Evolutionary conservation across 2,113 vertebrate genomes (phyloP).

Genomic region (Phaethon lepturus): DNA sequence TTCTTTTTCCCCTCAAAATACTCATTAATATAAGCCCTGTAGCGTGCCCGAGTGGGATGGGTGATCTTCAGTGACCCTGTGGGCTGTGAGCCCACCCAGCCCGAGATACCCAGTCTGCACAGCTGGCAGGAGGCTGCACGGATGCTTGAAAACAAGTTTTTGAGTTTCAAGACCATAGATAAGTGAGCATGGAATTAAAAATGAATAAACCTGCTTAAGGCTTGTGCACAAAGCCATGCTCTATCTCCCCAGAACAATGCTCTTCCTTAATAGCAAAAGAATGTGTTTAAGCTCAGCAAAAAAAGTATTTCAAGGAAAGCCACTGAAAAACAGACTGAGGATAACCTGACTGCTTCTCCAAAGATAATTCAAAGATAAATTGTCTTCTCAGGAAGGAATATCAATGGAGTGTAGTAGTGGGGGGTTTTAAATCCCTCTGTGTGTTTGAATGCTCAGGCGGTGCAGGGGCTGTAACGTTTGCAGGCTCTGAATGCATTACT

Average conservation of each 20-base stretch:
- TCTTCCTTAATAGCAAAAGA: not conserved
- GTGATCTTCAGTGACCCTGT: not conserved
- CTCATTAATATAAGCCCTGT: not conserved
- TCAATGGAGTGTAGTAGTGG: not conserved
- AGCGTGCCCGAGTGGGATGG: fast-evolving
- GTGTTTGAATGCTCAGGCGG: not conserved
- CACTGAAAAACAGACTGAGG: not conserved
- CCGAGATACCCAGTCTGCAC: not conserved
- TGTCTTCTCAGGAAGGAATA: not conserved
- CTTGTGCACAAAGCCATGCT: not conserved
- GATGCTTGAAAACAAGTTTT: not conserved
- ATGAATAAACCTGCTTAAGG: not conserved
- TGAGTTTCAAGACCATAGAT: not conserved
- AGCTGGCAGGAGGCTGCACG: not conserved
- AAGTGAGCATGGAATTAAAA: not conserved
- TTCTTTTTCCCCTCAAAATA: no score
- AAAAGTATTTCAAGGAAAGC: not conserved
- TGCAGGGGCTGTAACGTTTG: not conserved
- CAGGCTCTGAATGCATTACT: not conserved
- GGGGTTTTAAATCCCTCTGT: not conserved
- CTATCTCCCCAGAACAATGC: not conserved
- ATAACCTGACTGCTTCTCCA: not conserved
- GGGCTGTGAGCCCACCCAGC: not conserved
- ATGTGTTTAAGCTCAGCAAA: not conserved
- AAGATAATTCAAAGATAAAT: not conserved